Conservation (phyloP, 2,113 vertebrate species). For the Phodopus roborovskii region DNA sequence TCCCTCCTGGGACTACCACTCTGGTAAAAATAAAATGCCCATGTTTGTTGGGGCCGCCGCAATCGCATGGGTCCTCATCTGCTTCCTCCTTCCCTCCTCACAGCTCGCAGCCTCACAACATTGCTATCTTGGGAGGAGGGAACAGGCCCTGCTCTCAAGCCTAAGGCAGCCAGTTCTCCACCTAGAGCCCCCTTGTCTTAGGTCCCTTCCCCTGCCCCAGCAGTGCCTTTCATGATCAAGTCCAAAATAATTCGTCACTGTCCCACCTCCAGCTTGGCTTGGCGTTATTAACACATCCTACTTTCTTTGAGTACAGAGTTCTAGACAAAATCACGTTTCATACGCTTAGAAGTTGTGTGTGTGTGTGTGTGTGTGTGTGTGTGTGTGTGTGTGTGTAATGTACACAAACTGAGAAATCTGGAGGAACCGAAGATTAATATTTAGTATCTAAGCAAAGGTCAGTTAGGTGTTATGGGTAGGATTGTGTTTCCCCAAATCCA, state of each 20-base stretch:
- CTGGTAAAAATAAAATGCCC: neutral
- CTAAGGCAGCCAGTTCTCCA: neutral
- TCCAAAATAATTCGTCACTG: accelerated
- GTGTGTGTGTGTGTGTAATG: neutral
- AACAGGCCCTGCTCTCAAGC: neutral
- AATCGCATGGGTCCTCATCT: accelerated
- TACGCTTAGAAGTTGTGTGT: neutral
- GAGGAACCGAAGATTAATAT: no score
- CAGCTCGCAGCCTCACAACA: accelerated
- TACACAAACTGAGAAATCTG: no score
- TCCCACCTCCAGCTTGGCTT: neutral
- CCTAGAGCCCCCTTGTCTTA: neutral
- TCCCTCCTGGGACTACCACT: neutral
- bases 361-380: neutral
- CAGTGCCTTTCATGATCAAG: no score
- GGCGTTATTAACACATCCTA: accelerated
- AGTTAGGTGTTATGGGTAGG: neutral
- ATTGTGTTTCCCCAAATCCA: neutral
- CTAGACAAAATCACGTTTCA: neutral
- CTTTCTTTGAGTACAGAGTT: neutral
- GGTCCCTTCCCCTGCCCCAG: neutral
- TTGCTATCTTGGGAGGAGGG: accelerated
- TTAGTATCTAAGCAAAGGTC: neutral
- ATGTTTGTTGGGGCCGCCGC: neutral
- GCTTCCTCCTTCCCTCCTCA: neutral